Evolutionary conservation across 2,113 vertebrate genomes (phyloP).

Genomic region (Rhinopomastus cyanomelas): DNA sequence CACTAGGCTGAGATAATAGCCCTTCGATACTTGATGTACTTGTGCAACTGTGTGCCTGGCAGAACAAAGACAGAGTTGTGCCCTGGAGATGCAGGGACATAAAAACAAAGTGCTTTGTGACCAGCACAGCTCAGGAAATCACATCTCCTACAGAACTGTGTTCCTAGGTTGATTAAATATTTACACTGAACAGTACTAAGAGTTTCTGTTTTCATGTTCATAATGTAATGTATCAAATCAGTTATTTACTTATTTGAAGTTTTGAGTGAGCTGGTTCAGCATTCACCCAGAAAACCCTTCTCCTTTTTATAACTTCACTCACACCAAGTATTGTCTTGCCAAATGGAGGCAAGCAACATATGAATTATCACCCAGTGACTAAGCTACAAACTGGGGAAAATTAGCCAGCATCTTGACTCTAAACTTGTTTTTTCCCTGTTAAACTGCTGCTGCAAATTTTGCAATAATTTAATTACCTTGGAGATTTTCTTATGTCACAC

Average conservation of each 20-base stretch:
- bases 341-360: background rate
- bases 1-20: background rate
- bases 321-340: background rate
- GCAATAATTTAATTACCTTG: background rate
- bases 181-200: background rate
- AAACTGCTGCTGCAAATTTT: background rate
- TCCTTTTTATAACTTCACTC: background rate
- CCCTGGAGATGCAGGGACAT: background rate
- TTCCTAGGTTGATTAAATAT: background rate
- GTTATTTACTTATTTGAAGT: background rate
- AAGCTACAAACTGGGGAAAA: background rate
- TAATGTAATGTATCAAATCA: background rate
- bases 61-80: constrained; percentile 11
- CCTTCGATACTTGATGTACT: background rate
- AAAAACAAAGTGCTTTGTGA: constrained; percentile 38
- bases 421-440: background rate
- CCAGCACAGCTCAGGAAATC: background rate
- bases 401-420: background rate
- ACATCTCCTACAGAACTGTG: background rate
- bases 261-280: background rate
- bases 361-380: background rate
- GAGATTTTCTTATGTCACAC: background rate
- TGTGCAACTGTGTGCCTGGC: background rate
- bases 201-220: background rate
- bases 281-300: background rate